Percentiles rank a stretch among this genome's conserved stretches.
phyloP scores from a whole-genome alignment of 2,113 vertebrate species.

The Cyprinodon variegatus region DNA sequence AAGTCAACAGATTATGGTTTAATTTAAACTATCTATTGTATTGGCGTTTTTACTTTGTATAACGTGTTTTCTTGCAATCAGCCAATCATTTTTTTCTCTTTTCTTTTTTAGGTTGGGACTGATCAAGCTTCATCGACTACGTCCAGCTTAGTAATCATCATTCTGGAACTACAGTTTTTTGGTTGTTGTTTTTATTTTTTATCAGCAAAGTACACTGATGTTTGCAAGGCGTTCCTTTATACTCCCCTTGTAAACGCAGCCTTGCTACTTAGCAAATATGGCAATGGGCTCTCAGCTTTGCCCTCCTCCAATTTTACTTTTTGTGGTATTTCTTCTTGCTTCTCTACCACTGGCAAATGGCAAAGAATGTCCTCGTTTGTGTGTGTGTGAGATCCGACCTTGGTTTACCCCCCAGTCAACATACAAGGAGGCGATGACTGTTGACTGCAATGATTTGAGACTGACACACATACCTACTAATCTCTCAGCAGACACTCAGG shows the following conservation, averaged over 20 bases:
- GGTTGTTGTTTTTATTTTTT: too few relatives aligned
- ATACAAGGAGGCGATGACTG: constrained; percentile 94
- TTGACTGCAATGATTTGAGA: constrained; percentile 96
- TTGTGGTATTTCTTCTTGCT: constrained; percentile 75
- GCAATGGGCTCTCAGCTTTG: constrained; percentile 59
- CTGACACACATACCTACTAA: constrained; percentile 90
- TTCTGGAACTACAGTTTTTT: constrained; percentile 3
- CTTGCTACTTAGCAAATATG: constrained; percentile 77
- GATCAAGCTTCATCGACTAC: constrained; percentile 30
- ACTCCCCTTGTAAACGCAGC: constrained; percentile 37
- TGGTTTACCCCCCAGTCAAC: constrained; percentile 99
- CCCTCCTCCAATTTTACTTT: constrained; percentile 70
- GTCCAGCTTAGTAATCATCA: constrained; percentile 19
- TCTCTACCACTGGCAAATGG: constrained; percentile 72
- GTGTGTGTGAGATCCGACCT: constrained; percentile 94
- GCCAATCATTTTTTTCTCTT: constrained; percentile 14
- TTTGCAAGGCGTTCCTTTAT: constrained; percentile 39
- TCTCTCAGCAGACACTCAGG: constrained; percentile 92
- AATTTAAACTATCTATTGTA: constrained; percentile 7
- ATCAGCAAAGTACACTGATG: constrained; percentile 47
- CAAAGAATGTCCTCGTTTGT: constrained; percentile 91
- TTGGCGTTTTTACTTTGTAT: not conserved
- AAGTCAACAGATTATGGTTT: not conserved
- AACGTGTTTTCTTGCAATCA: not conserved
- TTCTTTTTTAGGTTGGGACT: constrained; percentile 75